Percentiles rank a stretch among this genome's conserved stretches.
Evolutionary conservation across 2,888 invertebrate genomes (phyloP).

Genomic region (Drosophila conformis): DNA sequence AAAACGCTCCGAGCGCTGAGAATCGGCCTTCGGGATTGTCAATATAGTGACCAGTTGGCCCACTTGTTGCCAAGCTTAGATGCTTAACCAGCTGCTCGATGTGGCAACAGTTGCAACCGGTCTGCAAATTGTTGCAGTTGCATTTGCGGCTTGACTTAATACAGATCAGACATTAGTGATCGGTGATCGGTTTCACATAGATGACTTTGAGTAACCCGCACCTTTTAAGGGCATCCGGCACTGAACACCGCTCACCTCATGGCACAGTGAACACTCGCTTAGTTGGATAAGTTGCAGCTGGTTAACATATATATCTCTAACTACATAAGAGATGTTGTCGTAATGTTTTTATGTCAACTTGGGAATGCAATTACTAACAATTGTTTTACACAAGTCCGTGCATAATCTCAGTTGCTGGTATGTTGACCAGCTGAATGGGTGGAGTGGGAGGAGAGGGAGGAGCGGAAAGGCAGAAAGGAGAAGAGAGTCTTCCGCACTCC

Average conservation of each 20-base stretch:
- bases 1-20: slow-evolving; percentile 22
- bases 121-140: slow-evolving; percentile 41
- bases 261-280: slow-evolving; percentile 57
- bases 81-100: slow-evolving; percentile 40
- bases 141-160: slow-evolving; percentile 38
- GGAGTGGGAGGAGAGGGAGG: not conserved
- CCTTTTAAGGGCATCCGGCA: slow-evolving; percentile 58
- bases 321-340: slow-evolving; percentile 34
- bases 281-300: slow-evolving; percentile 7
- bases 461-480: not conserved
- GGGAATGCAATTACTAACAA: slow-evolving; percentile 53
- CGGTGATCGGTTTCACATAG: not conserved
- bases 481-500: slow-evolving; percentile 11
- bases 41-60: slow-evolving; percentile 46
- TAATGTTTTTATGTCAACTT: slow-evolving; percentile 31
- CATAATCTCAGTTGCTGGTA: slow-evolving; percentile 34
- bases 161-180: slow-evolving; percentile 17
- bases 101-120: slow-evolving; percentile 60
- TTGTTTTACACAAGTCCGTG: slow-evolving; percentile 51
- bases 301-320: slow-evolving; percentile 5
- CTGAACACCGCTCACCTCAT: slow-evolving; percentile 42
- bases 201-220: slow-evolving; percentile 17
- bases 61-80: slow-evolving; percentile 41
- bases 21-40: slow-evolving; percentile 62
- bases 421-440: slow-evolving; percentile 15